These are phyloP conservation scores for Ashinkailepas kermadecensis DNA, from an alignment of 2,888 invertebrate species.

Conservation along the genomic window DNA sequence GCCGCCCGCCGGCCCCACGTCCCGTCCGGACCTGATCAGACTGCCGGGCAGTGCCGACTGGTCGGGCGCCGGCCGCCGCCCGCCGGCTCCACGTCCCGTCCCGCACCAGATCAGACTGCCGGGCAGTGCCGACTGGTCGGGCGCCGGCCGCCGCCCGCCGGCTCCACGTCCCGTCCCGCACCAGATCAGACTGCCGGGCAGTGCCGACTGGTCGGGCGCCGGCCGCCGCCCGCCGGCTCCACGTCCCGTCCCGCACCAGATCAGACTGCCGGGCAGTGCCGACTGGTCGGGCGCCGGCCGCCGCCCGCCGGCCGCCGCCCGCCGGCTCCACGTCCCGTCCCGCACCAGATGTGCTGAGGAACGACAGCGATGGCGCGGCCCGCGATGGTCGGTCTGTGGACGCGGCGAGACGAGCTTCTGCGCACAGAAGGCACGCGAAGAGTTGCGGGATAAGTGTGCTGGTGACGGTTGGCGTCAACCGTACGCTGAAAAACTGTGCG, in stretches of 20 bases:
- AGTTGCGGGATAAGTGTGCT: too few relatives aligned
- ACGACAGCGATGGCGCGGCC: too few relatives aligned
- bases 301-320: too few relatives aligned
- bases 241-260: too few relatives aligned
- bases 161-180: background rate
- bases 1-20: background rate
- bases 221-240: background rate
- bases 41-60: background rate
- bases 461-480: too few relatives aligned
- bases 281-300: background rate
- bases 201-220: background rate
- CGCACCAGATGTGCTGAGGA: too few relatives aligned
- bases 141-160: background rate
- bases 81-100: background rate
- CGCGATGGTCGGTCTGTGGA: too few relatives aligned
- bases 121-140: background rate
- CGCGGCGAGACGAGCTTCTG: too few relatives aligned
- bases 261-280: background rate
- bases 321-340: background rate
- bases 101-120: background rate
- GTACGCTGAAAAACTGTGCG: too few relatives aligned
- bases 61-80: background rate
- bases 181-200: background rate
- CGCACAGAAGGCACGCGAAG: too few relatives aligned
- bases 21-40: too few relatives aligned